Evolutionary conservation across 1,140 invertebrate species (phyloP).

Genomic region (Zaprionus ghesquierei): DNA sequence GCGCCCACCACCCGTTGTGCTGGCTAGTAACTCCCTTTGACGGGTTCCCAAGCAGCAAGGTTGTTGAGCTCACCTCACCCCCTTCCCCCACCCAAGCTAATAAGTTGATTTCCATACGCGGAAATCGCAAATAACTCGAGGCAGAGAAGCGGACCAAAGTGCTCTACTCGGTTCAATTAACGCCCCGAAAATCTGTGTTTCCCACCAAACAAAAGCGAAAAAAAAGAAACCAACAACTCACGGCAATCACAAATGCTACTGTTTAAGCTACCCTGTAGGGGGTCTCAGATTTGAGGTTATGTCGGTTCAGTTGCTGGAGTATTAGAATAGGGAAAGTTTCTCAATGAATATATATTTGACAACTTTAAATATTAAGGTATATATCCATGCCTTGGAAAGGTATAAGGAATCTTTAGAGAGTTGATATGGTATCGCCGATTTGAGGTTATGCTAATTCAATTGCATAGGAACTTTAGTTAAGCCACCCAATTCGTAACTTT

Average conservation of each 20-base stretch:
- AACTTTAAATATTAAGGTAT: background rate
- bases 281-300: background rate
- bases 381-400: background rate
- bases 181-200: constrained; percentile 64
- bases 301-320: background rate
- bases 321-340: background rate
- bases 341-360: background rate
- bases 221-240: constrained; percentile 46
- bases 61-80: constrained; percentile 18
- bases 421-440: too few relatives aligned
- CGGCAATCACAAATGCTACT: constrained; percentile 49
- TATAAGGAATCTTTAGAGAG: background rate
- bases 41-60: constrained; percentile 64
- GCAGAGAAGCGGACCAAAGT: constrained; percentile 24
- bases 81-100: constrained; percentile 18
- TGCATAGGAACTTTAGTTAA: too few relatives aligned
- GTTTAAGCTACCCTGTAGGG: constrained; percentile 37
- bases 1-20: background rate
- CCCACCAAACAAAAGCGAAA: constrained; percentile 42
- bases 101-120: constrained; percentile 57
- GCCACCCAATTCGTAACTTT: too few relatives aligned
- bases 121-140: constrained; percentile 55
- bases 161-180: constrained; percentile 59
- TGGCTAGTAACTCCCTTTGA: background rate
- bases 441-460: too few relatives aligned